Conservation (phyloP, 2,113 vertebrate species). For the Tragelaphus strepsiceros region DNA sequence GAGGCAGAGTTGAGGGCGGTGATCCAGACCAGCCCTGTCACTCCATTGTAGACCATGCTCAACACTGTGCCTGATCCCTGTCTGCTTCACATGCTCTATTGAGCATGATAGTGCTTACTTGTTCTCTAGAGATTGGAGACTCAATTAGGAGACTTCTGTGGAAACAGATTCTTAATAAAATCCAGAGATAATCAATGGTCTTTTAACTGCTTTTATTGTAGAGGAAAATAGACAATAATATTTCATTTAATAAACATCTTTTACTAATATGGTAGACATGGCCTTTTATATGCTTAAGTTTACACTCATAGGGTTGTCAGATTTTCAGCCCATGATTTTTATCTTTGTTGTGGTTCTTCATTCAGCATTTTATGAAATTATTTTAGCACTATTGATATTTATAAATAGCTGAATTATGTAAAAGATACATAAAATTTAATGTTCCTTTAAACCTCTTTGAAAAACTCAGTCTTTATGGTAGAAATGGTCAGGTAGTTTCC, state of each 20-base stretch:
- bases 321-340: neutral
- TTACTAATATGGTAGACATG: neutral
- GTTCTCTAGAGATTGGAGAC: neutral
- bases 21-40: neutral
- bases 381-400: neutral
- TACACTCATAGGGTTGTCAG: neutral
- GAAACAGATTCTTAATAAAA: slow-evolving; percentile 11
- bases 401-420: neutral
- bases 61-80: neutral
- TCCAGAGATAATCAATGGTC: neutral
- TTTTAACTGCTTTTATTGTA: neutral
- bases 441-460: neutral
- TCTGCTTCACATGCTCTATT: neutral
- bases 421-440: neutral
- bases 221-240: neutral
- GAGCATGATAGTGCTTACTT: neutral
- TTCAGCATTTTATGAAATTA: neutral
- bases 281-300: neutral
- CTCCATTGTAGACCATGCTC: neutral
- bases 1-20: neutral
- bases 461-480: neutral
- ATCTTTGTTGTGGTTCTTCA: neutral
- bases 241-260: neutral
- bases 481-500: neutral
- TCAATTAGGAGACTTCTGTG: neutral